Percentiles rank a stretch among this genome's conserved stretches.
phyloP scores from a whole-genome alignment of 2,888 invertebrate genomes.

The Xestobium rufovillosum region DNA sequence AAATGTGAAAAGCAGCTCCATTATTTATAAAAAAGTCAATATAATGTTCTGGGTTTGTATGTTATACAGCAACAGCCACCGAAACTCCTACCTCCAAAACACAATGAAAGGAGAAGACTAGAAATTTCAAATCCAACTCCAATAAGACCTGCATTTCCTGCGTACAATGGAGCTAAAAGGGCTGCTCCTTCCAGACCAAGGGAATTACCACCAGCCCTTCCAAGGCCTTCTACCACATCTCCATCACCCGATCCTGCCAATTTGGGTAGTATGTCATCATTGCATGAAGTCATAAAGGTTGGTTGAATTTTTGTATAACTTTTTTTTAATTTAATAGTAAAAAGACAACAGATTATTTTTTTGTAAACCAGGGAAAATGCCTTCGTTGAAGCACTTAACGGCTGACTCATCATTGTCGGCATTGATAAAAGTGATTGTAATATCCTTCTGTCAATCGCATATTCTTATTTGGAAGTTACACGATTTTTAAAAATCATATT shows the following conservation, averaged over 20 bases:
- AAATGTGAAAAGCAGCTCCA: too few species aligned
- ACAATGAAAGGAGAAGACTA: constrained; percentile 38
- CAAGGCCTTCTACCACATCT: constrained; percentile 43
- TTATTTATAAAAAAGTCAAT: too few species aligned
- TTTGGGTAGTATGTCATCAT: constrained; percentile 69
- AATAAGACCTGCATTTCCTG: constrained; percentile 44
- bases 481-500: too few species aligned
- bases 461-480: too few species aligned
- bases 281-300: constrained; percentile 66
- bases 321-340: not conserved
- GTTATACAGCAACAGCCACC: constrained; percentile 41
- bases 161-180: constrained; percentile 45
- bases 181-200: constrained; percentile 53
- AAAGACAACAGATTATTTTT: too few species aligned
- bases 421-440: too few species aligned
- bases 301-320: constrained; percentile 16
- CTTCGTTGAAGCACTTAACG: too few species aligned
- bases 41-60: too few species aligned
- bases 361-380: too few species aligned
- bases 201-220: constrained; percentile 52
- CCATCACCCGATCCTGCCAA: constrained; percentile 53
- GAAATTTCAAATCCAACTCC: constrained; percentile 43
- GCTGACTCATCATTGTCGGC: too few species aligned
- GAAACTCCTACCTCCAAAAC: constrained; percentile 50
- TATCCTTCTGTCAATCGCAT: too few species aligned